Base-by-base conservation (phyloP, 92 coral and sea anemone species). In the Epizoanthus rinbou region DNA sequence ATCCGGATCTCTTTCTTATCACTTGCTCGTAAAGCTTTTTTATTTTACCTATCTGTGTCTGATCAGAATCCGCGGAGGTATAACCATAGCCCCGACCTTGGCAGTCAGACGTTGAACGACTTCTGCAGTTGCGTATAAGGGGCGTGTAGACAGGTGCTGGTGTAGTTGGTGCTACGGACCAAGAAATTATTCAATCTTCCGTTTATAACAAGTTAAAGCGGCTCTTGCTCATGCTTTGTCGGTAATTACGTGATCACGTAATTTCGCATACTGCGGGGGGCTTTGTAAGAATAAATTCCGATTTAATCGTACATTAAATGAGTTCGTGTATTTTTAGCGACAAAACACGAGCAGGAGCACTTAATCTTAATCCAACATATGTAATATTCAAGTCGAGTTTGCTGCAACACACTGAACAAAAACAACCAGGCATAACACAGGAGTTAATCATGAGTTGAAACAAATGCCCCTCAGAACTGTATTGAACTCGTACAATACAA, bases 51-150 rank as follows among this genome's bases (percentile, higher is more conserved):
- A 78, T 78, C 13, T 78, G 82, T 22, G 54, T 60, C 59, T 78
- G 82, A 60, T 78, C 82, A 6, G 82, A 78, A 45, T 78, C 82
- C 5, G 57, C 82, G 23, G 82, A 78, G 1, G 82, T 78, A 28
- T 59, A 78, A 1, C 21, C 35, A 14, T 60, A 60, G 37, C 82
- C 72, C 18, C 43, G 63, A 16, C 82, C 65, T n/a, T 5, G 3
- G 41, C 82, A 78, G 69, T 78, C 82, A 7, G 57, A 19, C 17
- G 70, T 60, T 14, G 82, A 78, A 10, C 57, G 71, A 2, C 24
- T 18, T 78, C 69, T 78, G 22, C 82, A 78, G 59, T 78, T 60
- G 28, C 82, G 35, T 11, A 59, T 35, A 0, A 57, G 71, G 1
- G 82, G 82, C 3, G 13, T 60, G 69, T 78, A 78, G 69, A 22